Base-by-base conservation (phyloP, 2,113 vertebrate genomes). In the Notothenia coriiceps region DNA sequence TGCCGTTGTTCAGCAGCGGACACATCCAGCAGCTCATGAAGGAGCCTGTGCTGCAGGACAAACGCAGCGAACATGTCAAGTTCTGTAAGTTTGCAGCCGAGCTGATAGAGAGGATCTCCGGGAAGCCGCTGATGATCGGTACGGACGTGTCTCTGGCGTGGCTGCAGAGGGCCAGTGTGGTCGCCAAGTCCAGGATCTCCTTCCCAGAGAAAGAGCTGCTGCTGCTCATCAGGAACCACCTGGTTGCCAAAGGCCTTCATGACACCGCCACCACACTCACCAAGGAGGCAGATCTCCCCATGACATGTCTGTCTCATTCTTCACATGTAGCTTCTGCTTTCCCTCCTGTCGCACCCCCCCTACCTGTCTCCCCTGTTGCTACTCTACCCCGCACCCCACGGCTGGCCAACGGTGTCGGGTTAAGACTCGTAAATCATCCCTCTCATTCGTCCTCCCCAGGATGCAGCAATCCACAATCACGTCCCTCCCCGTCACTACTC, bases 11-110 rank as follows among this genome's bases (percentile, higher is more conserved):
- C 91, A 98, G 97, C 93, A 99, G 98, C 73, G 97, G 98, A 29
- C 98, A 99, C 90, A 99, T 99, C 89, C 98, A 99, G 93, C 98
- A 99, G 92, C 94, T 99, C 82, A 99, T 99, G 98, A 98, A 99
- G 80, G 98, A 99, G 88, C 98, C 98, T 0, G 96, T 99, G 77
- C 96, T 99, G 7, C 98, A 99, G 95, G 98, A 99, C 94, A 99
- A 99, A 90, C 98, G 98, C 83, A 98, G 96, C 0, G 97, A 99
- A 82, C 98, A 99, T 0, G 98, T 99, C 67, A 98, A 98, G 83
- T 99, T 99, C 92, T 99, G 98, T 92, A 99, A 99, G 77, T 99
- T 96, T 0, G 97, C 98, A 0, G 97, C 98, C 0, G 97, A 99
- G 88, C 95, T 99, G 56, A 99, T 99, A 1, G 98, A 99, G 86